Percentiles rank a stretch among this genome's conserved stretches.
Conservation (phyloP, 2,113 vertebrate species). For the Pluvianellus socialis region DNA sequence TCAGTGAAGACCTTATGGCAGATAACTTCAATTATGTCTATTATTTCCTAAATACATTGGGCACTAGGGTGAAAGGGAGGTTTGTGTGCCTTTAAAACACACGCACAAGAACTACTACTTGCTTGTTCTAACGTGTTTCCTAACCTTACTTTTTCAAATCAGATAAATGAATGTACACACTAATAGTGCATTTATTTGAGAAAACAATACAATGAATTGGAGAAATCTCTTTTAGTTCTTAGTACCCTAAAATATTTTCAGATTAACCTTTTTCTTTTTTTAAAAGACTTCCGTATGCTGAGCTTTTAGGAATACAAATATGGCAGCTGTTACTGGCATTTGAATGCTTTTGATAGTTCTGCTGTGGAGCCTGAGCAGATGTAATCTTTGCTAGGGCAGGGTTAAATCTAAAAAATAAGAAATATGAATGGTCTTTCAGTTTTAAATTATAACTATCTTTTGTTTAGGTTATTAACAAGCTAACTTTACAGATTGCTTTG, state of each 20-base stretch:
- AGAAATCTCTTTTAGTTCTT: not conserved
- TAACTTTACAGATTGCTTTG: not conserved
- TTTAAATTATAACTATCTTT: not conserved
- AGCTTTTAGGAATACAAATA: not conserved
- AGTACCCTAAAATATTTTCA: not conserved
- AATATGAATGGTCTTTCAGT: not conserved
- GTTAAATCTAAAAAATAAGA: not conserved
- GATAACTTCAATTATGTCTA: slow-evolving; percentile 14
- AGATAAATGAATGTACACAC: not conserved
- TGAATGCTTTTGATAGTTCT: not conserved
- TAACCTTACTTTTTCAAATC: not conserved
- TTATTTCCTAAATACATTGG: not conserved
- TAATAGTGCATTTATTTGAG: not conserved
- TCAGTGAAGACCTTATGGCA: slow-evolving; percentile 23
- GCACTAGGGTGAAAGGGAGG: not conserved
- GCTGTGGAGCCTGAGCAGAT: not conserved
- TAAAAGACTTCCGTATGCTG: not conserved
- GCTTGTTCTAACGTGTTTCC: not conserved
- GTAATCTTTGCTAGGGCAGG: not conserved
- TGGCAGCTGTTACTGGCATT: not conserved
- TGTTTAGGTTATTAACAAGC: not conserved
- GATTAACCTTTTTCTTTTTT: not conserved
- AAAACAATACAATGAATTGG: not conserved
- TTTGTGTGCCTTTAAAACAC: not conserved
- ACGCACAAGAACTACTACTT: not conserved